phyloP scores from a whole-genome alignment of 2,113 vertebrate genomes.

The Callipepla squamata region DNA sequence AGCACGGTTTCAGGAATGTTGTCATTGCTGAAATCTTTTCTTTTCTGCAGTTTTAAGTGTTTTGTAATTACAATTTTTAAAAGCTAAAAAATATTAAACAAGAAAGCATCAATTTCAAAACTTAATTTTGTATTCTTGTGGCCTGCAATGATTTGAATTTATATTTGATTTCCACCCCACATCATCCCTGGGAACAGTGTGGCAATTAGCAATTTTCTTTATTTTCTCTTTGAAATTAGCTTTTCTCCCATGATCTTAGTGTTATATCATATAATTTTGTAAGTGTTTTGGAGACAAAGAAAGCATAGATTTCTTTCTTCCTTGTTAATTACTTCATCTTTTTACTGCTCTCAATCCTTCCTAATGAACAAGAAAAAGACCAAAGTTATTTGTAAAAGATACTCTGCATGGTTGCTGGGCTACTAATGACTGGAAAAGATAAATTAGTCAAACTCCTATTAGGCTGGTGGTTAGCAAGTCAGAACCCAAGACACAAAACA shows the following conservation, averaged over 20 bases:
- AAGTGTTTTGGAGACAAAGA: neutral
- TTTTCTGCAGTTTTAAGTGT: neutral
- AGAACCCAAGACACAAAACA: neutral
- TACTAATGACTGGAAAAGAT: neutral
- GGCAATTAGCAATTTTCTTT: neutral
- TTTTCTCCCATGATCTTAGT: neutral
- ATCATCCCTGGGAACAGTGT: rapidly evolving
- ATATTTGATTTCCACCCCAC: neutral
- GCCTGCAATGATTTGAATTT: neutral
- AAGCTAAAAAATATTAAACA: neutral
- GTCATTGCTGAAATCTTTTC: neutral
- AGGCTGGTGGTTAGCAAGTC: neutral
- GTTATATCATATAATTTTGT: neutral
- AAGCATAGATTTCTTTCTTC: neutral
- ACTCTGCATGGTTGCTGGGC: neutral
- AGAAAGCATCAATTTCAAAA: neutral
- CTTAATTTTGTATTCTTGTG: neutral
- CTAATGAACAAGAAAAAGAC: neutral
- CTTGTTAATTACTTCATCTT: neutral
- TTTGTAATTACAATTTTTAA: neutral
- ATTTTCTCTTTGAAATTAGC: neutral
- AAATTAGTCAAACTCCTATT: neutral
- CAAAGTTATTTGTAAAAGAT: neutral
- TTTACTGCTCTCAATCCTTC: neutral
- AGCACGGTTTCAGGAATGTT: neutral